These are phyloP conservation scores for Nestor notabilis DNA, from an alignment of 2,113 vertebrate species.

Conservation along the genomic window DNA sequence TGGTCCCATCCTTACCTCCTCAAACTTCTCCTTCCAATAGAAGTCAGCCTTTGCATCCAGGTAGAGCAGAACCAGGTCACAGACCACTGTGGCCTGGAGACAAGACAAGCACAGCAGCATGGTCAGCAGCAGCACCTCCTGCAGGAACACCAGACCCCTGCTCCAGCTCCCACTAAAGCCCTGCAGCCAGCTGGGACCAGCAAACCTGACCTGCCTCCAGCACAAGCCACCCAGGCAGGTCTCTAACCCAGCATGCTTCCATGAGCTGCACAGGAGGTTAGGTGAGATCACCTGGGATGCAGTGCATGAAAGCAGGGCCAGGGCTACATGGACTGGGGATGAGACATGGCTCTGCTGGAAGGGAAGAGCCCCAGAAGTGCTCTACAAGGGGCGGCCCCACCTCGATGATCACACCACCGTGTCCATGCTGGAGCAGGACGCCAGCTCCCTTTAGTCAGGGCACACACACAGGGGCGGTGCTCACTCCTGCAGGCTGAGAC, in stretches of 20 bases:
- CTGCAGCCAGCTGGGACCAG: background rate
- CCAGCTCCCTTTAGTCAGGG: background rate
- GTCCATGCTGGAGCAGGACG: background rate
- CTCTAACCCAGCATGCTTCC: background rate
- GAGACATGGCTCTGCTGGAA: background rate
- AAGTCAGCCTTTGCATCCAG: constrained; percentile 73
- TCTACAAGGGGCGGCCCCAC: background rate
- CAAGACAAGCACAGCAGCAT: background rate
- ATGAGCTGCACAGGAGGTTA: background rate
- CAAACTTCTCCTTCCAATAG: constrained; percentile 77
- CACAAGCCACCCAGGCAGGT: background rate
- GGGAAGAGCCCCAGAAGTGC: background rate
- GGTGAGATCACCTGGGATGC: background rate
- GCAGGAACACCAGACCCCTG: background rate
- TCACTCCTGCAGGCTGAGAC: background rate
- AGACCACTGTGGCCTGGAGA: constrained; percentile 73
- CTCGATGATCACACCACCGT: rapidly evolving
- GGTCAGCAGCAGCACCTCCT: background rate
- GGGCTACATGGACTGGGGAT: background rate
- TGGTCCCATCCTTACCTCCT: constrained; percentile 62
- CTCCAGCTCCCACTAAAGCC: background rate
- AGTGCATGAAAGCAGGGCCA: rapidly evolving
- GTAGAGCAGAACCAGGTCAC: constrained; percentile 79
- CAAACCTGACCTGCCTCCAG: background rate
- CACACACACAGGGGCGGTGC: background rate